A percentile compares a stretch with the other conserved stretches of the same genome.
Evolutionary conservation across 1,140 invertebrate genomes (phyloP).

Genomic region (Leptopilina boulardi): DNA sequence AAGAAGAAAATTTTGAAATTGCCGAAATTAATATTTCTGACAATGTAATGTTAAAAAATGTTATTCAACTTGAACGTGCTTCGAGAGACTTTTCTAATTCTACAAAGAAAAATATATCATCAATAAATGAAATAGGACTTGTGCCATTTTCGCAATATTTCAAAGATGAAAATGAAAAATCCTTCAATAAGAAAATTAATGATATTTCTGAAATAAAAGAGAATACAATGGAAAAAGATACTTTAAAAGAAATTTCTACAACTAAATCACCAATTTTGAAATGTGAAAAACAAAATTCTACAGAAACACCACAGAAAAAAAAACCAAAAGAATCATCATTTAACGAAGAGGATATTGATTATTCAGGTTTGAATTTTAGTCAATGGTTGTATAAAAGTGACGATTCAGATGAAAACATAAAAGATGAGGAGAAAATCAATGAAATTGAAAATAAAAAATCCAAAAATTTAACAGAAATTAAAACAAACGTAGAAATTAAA

Average conservation of each 20-base stretch:
- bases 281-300: not conserved
- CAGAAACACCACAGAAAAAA: not conserved
- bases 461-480: not conserved
- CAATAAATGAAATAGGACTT: not conserved
- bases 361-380: not conserved
- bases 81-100: not conserved
- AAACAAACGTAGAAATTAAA: not conserved
- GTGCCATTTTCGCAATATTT: not conserved
- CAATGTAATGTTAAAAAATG: not conserved
- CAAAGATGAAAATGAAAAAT: not conserved
- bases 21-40: not conserved
- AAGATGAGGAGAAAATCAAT: not conserved
- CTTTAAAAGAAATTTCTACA: not conserved
- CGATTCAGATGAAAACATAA: slow-evolving; percentile 7
- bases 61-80: not conserved
- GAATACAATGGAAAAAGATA: not conserved
- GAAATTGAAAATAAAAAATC: slow-evolving; percentile 1
- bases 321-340: too few relatives aligned
- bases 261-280: not conserved
- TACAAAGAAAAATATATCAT: not conserved
- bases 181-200: not conserved
- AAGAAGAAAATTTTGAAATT: not conserved
- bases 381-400: not conserved
- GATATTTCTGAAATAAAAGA: not conserved
- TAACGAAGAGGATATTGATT: not conserved